Evolutionary conservation across 2,888 invertebrate species (phyloP).

Genomic region (Siphonodentalium dalli): DNA sequence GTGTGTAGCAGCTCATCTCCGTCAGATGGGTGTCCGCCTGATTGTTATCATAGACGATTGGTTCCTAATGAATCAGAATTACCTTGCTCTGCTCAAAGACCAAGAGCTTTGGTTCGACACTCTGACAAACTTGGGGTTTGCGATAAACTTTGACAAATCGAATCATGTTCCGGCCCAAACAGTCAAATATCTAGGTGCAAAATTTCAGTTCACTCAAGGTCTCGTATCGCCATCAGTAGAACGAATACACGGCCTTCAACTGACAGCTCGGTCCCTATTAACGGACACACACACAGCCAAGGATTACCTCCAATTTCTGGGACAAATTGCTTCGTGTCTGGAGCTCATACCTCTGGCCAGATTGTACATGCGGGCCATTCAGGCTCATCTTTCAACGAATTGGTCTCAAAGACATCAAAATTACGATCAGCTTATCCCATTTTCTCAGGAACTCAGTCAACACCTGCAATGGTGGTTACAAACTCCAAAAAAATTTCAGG

Average conservation of each 20-base stretch:
- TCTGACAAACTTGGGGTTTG: background rate
- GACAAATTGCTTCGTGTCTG: too few species aligned
- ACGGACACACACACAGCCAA: background rate
- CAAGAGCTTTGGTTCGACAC: too few species aligned
- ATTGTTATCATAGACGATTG: slow-evolving; percentile 3
- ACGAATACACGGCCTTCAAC: too few species aligned
- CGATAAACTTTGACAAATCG: background rate
- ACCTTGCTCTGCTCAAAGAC: background rate
- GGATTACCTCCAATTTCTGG: too few species aligned
- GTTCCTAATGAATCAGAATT: too few species aligned
- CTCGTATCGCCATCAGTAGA: too few species aligned
- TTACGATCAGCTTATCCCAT: too few species aligned
- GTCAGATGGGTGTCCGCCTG: background rate
- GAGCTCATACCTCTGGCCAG: too few species aligned
- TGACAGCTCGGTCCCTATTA: too few species aligned
- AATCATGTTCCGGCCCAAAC: background rate
- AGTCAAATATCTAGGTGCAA: background rate
- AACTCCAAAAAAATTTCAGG: background rate
- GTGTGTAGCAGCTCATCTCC: too few species aligned
- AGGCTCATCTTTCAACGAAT: background rate
- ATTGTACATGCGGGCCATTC: slow-evolving; percentile 3
- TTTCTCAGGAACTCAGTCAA: background rate
- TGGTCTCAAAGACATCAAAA: background rate
- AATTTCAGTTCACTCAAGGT: too few species aligned
- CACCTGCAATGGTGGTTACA: too few species aligned